Evolutionary conservation across 2,113 vertebrate species (phyloP), one percentile per base, ranked within the genome.

Genomic region (Pholis gunnellus): DNA sequence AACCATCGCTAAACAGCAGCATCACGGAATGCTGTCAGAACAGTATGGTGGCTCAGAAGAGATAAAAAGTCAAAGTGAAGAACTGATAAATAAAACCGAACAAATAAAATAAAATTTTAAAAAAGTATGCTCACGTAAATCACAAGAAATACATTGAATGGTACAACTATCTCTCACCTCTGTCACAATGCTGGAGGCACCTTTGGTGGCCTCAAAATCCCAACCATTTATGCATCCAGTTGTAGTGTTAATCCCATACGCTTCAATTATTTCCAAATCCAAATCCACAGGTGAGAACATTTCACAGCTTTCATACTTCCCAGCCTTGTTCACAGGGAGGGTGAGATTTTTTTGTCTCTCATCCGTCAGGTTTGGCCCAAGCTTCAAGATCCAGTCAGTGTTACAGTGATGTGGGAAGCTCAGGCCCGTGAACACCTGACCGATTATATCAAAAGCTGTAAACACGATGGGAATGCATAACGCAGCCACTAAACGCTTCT

Each of bases 221-320:
- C 95, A 96, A 59, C 97, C 97, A 7, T 81, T 59, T 1, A 42
- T 70, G 15, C 97, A 97, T 22, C 81, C 72, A 17, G 94, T 85
- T 0, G 96, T 97, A 18, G 57, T 5, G 0, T 97, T 97, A 2
- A 97, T 83, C n/a, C 95, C 94, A 0, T 95, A 95, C 0, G 59
- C 68, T 76, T 94, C 13, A 36, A 98, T 95, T 14, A 88, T 88
- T 0, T 93, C 87, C 1, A 97, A 83, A 78, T 94, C 95, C 90
- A 87, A 87, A 9, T 91, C 65, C n/a, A 95, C 93, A 4, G 96
- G 96, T 6, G 50, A 88, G 92, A 96, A 98, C 97, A 96, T 96
- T 48, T 67, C 27, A 89, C 97, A 99, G 87, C 92, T 93, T 69
- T 97, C 91, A 0, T 92, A 97, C 0, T 11, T 6, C 13, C 97